Base-by-base conservation (phyloP, 2,888 invertebrate species). In the Diplolepis rosae region DNA sequence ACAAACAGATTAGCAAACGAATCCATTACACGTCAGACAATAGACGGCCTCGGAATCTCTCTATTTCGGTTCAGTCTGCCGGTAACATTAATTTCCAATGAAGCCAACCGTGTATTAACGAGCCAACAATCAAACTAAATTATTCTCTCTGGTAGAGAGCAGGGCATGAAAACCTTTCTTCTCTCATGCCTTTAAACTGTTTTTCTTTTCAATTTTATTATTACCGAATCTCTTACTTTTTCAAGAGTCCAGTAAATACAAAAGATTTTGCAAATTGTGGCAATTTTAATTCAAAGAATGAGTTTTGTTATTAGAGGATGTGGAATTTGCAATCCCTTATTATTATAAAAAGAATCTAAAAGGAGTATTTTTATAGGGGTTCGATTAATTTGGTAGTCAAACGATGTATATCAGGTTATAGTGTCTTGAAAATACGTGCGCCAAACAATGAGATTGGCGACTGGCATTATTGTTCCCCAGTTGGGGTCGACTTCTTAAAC, bases 1-100 rank as follows among this genome's bases (percentile, higher is more conserved):
- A 86, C 61, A 61, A 86, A 84, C 71, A 75, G 65, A 76, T 75
- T 75, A 75, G 56, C 65, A 50, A 68, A 39, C 61, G 35, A 72
- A 75, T 68, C 75, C 71, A 77, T 77, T 74, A 77, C 65, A 28
- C 39, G 24, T 61, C 35, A 61, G 61, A 61, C 61, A 61, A 61
- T 61, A 39, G 61, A 22, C 35, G 35, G 5, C 35, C 22, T n/a
- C 24, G 7, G 39, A 39, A 13, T 13, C n/a, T 61, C 61, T 61
- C 11, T 39, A 61, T n/a, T 61, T 39, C 39, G 15, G 35, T 61
- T 22, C 61, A 35, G 39, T 61, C 61, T 61, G 1, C 35, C 54
- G 54, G 32, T 30, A 39, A 27, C 61, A 22, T 61, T 61, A 61
- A 61, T 61, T 61, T 61, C 61, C 61, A 35, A 61, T 61, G n/a